phyloP scores from a whole-genome alignment of 2,797 vertebrate species.

The Poecilia velifera region DNA sequence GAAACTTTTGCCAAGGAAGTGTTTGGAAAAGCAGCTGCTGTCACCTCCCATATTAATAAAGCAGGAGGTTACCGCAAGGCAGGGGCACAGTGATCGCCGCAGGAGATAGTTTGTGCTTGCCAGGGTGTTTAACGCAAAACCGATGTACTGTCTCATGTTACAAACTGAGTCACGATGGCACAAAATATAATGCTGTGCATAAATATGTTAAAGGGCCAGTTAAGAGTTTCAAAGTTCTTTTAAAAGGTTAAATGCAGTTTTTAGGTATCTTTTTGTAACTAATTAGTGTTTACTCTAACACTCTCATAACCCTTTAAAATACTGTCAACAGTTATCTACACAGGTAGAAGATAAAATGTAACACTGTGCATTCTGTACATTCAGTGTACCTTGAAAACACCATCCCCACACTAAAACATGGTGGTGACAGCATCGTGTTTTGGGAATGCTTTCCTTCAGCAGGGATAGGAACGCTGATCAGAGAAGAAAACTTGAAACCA shows the following conservation, averaged over 20 bases:
- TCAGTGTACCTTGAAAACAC: not conserved
- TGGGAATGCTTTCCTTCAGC: not conserved
- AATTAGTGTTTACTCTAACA: not conserved
- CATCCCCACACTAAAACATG: not conserved
- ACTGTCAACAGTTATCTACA: not conserved
- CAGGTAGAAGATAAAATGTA: not conserved
- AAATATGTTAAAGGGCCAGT: not conserved
- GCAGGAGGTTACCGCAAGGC: conserved; percentile 25
- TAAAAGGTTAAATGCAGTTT: not conserved
- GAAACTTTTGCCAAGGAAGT: conserved; percentile 5
- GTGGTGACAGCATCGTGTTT: not conserved
- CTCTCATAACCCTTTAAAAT: not conserved
- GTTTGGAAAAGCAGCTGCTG: conserved; percentile 14
- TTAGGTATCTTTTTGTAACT: not conserved
- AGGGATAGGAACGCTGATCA: not conserved
- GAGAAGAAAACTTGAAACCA: not conserved
- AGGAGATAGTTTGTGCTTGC: not conserved
- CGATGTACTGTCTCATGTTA: conserved; percentile 12
- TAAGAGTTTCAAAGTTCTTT: not conserved
- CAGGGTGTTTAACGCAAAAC: conserved; percentile 18
- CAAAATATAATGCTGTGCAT: not conserved
- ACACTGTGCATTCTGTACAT: not conserved
- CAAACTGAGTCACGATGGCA: conserved; percentile 21
- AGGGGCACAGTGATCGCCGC: conserved; percentile 9
- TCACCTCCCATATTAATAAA: conserved; percentile 15